Evolutionary conservation across 2,797 vertebrate genomes (phyloP).

Genomic region (Rhynchotus rufescens): DNA sequence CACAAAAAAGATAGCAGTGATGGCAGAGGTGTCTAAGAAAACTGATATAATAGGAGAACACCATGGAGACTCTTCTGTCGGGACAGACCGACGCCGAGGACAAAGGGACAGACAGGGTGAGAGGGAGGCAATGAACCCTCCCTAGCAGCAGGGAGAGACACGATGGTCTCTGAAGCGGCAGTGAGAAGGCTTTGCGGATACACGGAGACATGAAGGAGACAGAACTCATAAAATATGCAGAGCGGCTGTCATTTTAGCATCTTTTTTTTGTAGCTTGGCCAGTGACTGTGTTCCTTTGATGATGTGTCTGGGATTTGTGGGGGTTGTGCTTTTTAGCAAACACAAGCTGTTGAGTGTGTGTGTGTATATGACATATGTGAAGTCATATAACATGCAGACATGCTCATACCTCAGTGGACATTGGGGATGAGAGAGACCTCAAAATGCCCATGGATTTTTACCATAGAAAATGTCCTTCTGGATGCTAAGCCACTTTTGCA

Average conservation of each 20-base stretch:
- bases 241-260: constrained; percentile 2
- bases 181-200: background rate
- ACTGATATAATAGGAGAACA: background rate
- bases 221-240: constrained; percentile 48
- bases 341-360: background rate
- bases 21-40: background rate
- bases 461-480: background rate
- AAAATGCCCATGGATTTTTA: constrained; percentile 20
- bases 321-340: background rate
- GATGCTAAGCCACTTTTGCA: background rate
- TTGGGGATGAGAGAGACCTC: background rate
- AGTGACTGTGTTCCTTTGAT: background rate
- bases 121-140: background rate
- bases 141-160: background rate
- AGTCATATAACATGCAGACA: background rate
- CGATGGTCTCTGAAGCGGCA: background rate
- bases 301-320: background rate
- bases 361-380: background rate
- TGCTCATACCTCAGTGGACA: background rate
- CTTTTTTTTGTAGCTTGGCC: background rate
- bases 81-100: background rate
- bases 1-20: background rate
- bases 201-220: constrained; percentile 16
- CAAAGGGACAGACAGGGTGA: background rate
- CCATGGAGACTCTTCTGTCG: background rate